Evolutionary conservation across 2,888 invertebrate genomes (phyloP).

Genomic region (Protonemura montana): DNA sequence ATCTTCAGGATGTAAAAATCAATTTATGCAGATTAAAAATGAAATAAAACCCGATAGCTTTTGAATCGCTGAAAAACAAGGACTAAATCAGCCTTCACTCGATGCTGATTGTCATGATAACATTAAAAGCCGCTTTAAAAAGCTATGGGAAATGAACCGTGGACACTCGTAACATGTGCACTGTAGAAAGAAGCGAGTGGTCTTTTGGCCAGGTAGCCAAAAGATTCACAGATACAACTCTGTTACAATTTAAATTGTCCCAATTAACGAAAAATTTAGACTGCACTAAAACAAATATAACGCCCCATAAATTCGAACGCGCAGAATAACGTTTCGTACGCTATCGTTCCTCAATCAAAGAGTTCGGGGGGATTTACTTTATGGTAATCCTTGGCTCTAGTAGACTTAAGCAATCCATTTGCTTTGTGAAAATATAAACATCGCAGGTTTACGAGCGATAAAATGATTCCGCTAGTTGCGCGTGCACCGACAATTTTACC

Average conservation of each 20-base stretch:
- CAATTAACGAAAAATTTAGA: constrained; percentile 1
- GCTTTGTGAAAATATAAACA: not conserved
- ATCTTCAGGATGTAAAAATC: too few species aligned
- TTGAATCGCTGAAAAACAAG: not conserved
- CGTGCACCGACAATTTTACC: too few species aligned
- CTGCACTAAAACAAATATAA: not conserved
- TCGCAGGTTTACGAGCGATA: not conserved
- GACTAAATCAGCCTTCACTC: too few species aligned
- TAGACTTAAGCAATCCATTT: not conserved
- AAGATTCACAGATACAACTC: not conserved
- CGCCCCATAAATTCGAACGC: not conserved
- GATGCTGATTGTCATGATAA: too few species aligned
- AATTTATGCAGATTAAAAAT: too few species aligned
- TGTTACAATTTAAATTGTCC: not conserved
- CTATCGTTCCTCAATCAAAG: not conserved
- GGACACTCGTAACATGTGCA: too few species aligned
- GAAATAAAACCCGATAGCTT: too few species aligned
- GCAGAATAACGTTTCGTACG: not conserved
- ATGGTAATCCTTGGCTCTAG: not conserved
- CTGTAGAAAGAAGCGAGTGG: too few species aligned
- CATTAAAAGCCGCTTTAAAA: too few species aligned
- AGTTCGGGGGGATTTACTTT: not conserved
- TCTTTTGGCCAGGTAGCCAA: not conserved
- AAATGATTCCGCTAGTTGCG: not conserved
- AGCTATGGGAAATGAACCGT: too few species aligned